phyloP scores from a whole-genome alignment of 2,113 vertebrate species.

The Percopsis transmontana region DNA sequence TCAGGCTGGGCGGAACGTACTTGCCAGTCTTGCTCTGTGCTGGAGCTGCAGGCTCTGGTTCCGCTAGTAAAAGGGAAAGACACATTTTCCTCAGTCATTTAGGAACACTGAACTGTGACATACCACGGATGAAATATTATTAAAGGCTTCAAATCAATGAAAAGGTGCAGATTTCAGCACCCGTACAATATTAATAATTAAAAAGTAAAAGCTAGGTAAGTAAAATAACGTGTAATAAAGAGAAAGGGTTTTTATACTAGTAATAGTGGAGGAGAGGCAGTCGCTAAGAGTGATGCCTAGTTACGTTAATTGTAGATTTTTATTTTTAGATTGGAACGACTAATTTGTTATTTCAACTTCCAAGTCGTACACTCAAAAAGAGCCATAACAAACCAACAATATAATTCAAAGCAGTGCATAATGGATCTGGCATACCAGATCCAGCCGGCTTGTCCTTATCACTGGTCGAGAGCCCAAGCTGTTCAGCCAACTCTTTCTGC shows the following conservation, averaged over 20 bases:
- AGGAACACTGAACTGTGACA: too few relatives aligned
- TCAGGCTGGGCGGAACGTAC: slow-evolving; percentile 90
- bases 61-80: slow-evolving; percentile 45
- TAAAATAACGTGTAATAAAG: too few relatives aligned
- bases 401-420: not conserved
- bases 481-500: slow-evolving; percentile 97
- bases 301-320: not conserved
- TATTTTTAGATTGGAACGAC: not conserved
- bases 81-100: not conserved
- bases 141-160: too few relatives aligned
- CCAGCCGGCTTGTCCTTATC: slow-evolving; percentile 91
- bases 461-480: slow-evolving; percentile 88
- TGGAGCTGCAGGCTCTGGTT: slow-evolving; percentile 87
- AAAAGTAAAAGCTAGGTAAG: too few relatives aligned
- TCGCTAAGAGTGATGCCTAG: too few relatives aligned
- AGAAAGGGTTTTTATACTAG: too few relatives aligned
- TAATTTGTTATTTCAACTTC: not conserved
- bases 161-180: too few relatives aligned
- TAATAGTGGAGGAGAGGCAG: too few relatives aligned
- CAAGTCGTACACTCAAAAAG: not conserved
- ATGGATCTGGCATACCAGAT: slow-evolving; percentile 59
- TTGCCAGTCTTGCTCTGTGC: slow-evolving; percentile 92
- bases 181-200: too few relatives aligned
- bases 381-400: not conserved
- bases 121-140: too few relatives aligned